Evolutionary conservation across 1,140 invertebrate species (phyloP).

Genomic region (Holcopasites calliopsidis): DNA sequence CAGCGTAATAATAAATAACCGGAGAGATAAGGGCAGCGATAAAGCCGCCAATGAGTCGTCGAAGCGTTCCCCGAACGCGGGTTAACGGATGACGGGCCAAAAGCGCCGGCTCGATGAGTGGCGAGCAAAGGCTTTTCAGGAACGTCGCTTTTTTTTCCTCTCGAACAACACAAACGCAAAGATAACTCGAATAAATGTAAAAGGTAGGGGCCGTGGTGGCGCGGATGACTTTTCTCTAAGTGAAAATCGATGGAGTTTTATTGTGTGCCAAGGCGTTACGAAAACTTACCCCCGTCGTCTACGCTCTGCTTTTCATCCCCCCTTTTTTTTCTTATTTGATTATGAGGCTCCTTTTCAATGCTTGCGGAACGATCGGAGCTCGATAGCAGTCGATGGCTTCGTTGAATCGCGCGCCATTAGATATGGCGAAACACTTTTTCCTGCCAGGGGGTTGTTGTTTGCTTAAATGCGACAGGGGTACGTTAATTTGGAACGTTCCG

Average conservation of each 20-base stretch:
- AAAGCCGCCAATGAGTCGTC: slow-evolving; percentile 5
- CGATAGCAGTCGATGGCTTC: slow-evolving; percentile 18
- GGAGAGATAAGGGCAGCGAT: slow-evolving; percentile 41
- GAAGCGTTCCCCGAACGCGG: background rate
- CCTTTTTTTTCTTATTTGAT: background rate
- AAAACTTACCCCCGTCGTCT: background rate
- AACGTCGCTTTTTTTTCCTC: background rate
- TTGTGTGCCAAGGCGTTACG: slow-evolving; percentile 50
- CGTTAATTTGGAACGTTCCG: no score
- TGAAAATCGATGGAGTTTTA: slow-evolving; percentile 70
- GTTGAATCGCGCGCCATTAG: slow-evolving; percentile 17
- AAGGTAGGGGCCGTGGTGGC: slow-evolving; percentile 51
- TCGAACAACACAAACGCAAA: slow-evolving; percentile 51
- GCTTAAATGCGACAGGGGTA: no score
- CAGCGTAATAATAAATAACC: slow-evolving; percentile 59
- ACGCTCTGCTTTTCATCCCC: background rate
- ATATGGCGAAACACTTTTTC: no score
- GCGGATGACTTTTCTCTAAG: slow-evolving; percentile 65
- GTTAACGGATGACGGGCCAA: slow-evolving; percentile 53
- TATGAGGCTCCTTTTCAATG: background rate
- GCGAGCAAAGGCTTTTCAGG: slow-evolving; percentile 9
- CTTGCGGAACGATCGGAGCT: slow-evolving; percentile 16
- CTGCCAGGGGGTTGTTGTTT: no score
- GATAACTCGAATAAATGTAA: slow-evolving; percentile 70
- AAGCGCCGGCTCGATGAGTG: slow-evolving; percentile 2